These are phyloP conservation scores for Spondyliosoma cantharus DNA, from an alignment of 2,797 vertebrate species.

Conservation along the genomic window DNA sequence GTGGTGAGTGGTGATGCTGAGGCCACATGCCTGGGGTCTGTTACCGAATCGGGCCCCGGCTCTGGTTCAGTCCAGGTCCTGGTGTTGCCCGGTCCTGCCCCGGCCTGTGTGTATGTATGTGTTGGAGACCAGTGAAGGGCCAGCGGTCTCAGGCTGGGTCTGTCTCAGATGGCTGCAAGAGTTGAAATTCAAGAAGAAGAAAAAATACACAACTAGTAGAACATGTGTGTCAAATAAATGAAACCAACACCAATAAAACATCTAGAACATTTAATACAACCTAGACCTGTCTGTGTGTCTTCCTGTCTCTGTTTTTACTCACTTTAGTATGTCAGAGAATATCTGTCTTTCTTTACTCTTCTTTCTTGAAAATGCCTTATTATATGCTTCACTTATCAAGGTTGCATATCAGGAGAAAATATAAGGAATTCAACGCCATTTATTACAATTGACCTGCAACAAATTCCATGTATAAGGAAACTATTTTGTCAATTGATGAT, in stretches of 20 bases:
- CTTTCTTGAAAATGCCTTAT: neutral
- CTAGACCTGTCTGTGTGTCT: slow-evolving; percentile 76
- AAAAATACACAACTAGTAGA: slow-evolving; percentile 75
- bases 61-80: slow-evolving; percentile 43
- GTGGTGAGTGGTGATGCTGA: slow-evolving; percentile 67
- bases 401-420: neutral
- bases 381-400: neutral
- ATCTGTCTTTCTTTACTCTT: neutral
- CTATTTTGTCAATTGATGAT: no score
- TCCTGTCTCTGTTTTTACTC: slow-evolving; percentile 58
- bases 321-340: neutral
- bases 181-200: slow-evolving; percentile 69
- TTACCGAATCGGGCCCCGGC: slow-evolving; percentile 36
- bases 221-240: slow-evolving; percentile 85
- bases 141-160: slow-evolving; percentile 76
- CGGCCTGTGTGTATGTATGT: slow-evolving; percentile 74
- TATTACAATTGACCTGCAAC: neutral
- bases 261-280: slow-evolving; percentile 91
- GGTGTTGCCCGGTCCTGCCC: slow-evolving; percentile 44
- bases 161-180: slow-evolving; percentile 77
- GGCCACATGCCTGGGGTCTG: slow-evolving; percentile 53
- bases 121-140: slow-evolving; percentile 75
- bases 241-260: slow-evolving; percentile 90
- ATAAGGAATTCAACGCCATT: neutral
- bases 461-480: neutral